phyloP scores from a whole-genome alignment of 1,140 invertebrate genomes.

The Neuroterus valhalla region DNA sequence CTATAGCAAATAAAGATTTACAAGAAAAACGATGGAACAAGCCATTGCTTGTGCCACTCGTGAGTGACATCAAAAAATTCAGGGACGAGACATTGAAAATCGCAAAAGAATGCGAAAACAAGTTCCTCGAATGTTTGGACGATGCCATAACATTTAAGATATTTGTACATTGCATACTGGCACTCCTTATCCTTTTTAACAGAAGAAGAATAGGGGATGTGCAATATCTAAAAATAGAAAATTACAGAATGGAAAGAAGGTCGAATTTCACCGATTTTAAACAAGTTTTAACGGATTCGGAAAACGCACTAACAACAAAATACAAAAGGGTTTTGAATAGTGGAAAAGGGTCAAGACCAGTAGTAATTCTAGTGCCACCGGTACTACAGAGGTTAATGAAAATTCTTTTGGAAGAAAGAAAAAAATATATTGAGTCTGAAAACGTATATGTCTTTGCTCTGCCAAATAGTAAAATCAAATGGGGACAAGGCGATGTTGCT shows the following conservation, averaged over 20 bases:
- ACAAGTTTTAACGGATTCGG: background rate
- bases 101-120: too few species aligned
- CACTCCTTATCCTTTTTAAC: slow-evolving; percentile 12
- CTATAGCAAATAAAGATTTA: too few species aligned
- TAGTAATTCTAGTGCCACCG: background rate
- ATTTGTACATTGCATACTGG: too few species aligned
- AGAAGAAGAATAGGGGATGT: slow-evolving; percentile 27
- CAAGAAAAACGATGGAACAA: too few species aligned
- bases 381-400: background rate
- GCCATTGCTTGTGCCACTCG: too few species aligned
- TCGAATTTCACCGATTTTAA: background rate
- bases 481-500: background rate
- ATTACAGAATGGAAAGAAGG: background rate
- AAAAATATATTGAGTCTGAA: background rate
- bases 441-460: background rate
- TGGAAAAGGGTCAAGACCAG: background rate
- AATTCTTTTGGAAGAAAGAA: background rate
- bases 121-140: too few species aligned
- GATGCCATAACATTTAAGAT: too few species aligned
- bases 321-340: background rate
- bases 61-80: too few species aligned
- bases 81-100: too few species aligned
- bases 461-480: too few species aligned
- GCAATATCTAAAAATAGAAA: background rate
- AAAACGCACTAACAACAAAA: background rate